These are phyloP conservation scores for Megalonaias nervosa DNA, from an alignment of 1,140 invertebrate genomes.

Conservation along the genomic window DNA sequence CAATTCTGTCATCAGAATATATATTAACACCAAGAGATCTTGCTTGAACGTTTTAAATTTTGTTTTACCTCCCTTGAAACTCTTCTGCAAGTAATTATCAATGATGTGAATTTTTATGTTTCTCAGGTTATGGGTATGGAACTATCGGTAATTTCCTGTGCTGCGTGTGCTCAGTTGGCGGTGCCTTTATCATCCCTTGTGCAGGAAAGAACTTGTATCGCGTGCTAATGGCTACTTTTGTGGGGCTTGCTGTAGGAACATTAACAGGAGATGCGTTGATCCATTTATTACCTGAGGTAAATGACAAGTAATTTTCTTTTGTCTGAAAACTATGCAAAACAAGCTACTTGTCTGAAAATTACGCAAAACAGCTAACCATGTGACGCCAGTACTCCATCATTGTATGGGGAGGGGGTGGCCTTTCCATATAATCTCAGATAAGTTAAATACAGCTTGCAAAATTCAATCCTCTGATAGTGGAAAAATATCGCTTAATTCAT, in stretches of 20 bases:
- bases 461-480: too few relatives aligned
- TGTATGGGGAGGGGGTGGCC: too few relatives aligned
- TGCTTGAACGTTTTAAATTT: background rate
- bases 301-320: background rate
- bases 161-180: slow-evolving; percentile 47
- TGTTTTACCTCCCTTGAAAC: background rate
- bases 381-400: too few relatives aligned
- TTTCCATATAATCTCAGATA: too few relatives aligned
- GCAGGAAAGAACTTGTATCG: slow-evolving; percentile 30
- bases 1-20: background rate
- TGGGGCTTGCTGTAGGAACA: slow-evolving; percentile 70
- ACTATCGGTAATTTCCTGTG: slow-evolving; percentile 42
- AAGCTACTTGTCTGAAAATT: too few relatives aligned
- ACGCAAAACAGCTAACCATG: too few relatives aligned
- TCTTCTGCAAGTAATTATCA: background rate
- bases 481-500: too few relatives aligned
- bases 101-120: background rate
- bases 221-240: slow-evolving; percentile 64
- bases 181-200: slow-evolving; percentile 41
- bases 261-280: slow-evolving; percentile 70
- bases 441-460: too few relatives aligned
- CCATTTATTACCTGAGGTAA: slow-evolving; percentile 71
- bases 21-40: background rate
- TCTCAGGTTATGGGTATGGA: slow-evolving; percentile 50
- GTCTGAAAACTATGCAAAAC: too few relatives aligned